These are phyloP conservation scores for Drosophila anomalata DNA, from an alignment of 2,888 invertebrate species.

Conservation along the genomic window DNA sequence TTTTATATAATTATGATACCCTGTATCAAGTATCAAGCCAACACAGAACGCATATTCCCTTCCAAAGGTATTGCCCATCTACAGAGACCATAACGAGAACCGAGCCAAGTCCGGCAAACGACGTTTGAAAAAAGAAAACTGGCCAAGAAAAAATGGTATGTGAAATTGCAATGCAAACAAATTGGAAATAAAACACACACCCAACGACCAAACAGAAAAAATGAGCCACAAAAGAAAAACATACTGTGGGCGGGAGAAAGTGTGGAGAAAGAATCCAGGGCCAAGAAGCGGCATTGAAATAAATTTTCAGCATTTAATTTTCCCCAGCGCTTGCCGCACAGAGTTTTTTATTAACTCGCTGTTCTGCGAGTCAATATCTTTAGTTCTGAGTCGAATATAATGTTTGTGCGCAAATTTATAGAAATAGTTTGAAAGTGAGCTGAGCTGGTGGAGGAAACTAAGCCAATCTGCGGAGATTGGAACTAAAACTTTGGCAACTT, in stretches of 20 bases:
- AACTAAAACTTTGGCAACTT: constrained; percentile 30
- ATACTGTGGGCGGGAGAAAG: constrained; percentile 9
- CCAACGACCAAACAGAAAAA: background rate
- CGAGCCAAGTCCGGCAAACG: constrained; percentile 30
- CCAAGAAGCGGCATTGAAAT: constrained; percentile 31
- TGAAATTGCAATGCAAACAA: constrained; percentile 47
- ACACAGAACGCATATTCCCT: background rate
- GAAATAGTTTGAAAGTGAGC: constrained; percentile 28
- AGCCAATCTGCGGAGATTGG: constrained; percentile 27
- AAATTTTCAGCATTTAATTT: constrained; percentile 38
- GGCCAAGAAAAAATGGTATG: constrained; percentile 18
- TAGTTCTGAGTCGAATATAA: constrained; percentile 1
- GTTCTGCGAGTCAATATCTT: constrained; percentile 15
- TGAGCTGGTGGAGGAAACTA: constrained; percentile 9
- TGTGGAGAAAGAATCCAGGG: constrained; percentile 3
- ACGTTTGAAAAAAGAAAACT: constrained; percentile 22
- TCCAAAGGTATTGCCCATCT: background rate
- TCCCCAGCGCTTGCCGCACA: constrained; percentile 6
- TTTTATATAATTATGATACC: background rate
- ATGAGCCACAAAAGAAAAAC: background rate
- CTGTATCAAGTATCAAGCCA: background rate
- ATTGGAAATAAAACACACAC: constrained; percentile 50
- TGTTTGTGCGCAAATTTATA: constrained; percentile 6
- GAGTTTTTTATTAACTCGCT: constrained; percentile 14
- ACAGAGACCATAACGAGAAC: constrained; percentile 3